Evolutionary conservation across 2,797 vertebrate species (phyloP).

Genomic region (Loriculus beryllinus): DNA sequence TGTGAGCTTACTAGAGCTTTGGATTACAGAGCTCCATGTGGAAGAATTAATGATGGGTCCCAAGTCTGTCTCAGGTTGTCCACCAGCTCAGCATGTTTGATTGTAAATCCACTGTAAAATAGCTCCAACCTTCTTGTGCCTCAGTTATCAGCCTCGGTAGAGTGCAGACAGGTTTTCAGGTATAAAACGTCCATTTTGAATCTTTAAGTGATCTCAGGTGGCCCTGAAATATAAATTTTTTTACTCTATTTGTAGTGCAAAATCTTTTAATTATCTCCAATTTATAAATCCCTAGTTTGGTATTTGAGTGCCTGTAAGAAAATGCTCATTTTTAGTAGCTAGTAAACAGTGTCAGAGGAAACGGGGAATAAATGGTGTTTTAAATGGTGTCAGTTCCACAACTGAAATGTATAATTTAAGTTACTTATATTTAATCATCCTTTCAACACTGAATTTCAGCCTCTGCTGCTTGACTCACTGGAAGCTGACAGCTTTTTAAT

Average conservation of each 20-base stretch:
- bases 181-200: not conserved
- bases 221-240: not conserved
- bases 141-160: not conserved
- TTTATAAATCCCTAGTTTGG: constrained; percentile 21
- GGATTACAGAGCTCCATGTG: not conserved
- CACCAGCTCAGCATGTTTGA: not conserved
- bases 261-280: constrained; percentile 16
- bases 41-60: not conserved
- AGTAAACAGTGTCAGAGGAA: constrained; percentile 37
- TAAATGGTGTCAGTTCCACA: constrained; percentile 38
- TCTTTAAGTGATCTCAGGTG: not conserved
- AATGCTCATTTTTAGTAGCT: not conserved
- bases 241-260: constrained; percentile 1
- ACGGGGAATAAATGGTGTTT: not conserved
- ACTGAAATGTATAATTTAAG: constrained; percentile 45
- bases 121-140: not conserved
- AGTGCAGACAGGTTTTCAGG: not conserved
- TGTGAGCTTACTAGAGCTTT: not conserved
- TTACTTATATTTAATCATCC: constrained; percentile 56
- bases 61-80: not conserved
- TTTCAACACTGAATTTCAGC: constrained; percentile 37
- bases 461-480: not conserved
- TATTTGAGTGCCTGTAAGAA: not conserved
- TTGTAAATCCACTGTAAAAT: not conserved
- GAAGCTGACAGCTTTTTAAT: constrained; percentile 24